These are phyloP conservation scores for Aegotheles bennettii DNA, from an alignment of 2,113 vertebrate species.

Conservation along the genomic window DNA sequence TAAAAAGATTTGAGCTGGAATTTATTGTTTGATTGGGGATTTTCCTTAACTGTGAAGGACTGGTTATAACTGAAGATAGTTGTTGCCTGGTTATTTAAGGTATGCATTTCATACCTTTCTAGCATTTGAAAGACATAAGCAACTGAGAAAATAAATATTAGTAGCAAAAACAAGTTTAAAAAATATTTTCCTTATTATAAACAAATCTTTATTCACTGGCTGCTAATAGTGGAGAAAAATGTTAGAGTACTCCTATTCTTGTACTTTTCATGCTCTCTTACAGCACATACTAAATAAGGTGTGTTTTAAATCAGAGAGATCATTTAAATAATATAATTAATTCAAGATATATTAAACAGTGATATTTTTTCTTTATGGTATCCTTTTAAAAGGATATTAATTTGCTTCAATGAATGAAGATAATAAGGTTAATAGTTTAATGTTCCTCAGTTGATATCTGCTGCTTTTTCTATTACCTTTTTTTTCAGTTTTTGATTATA, in stretches of 20 bases:
- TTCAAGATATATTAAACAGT: conserved; percentile 29
- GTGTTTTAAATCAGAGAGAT: conserved; percentile 1
- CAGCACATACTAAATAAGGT: background rate
- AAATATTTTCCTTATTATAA: too few relatives aligned
- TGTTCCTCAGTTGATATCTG: conserved; percentile 47
- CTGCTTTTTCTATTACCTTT: conserved; percentile 60
- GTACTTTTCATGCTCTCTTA: background rate
- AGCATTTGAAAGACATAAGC: background rate
- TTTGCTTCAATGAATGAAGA: conserved; percentile 60
- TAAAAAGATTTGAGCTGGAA: background rate
- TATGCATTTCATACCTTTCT: background rate
- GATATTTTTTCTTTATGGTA: conserved; percentile 39
- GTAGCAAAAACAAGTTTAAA: background rate
- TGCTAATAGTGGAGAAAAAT: background rate
- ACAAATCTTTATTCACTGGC: background rate
- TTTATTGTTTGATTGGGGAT: background rate
- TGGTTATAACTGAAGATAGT: background rate
- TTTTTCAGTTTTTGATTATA: conserved; percentile 63
- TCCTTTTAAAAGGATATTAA: conserved; percentile 52
- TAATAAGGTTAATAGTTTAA: conserved; percentile 70
- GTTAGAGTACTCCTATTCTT: background rate
- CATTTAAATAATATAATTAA: conserved; percentile 39
- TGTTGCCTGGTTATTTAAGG: background rate
- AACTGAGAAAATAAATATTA: background rate
- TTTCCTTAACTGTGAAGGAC: background rate